These are phyloP conservation scores for Adelphocoris suturalis DNA, from an alignment of 2,888 invertebrate genomes.

Conservation along the genomic window DNA sequence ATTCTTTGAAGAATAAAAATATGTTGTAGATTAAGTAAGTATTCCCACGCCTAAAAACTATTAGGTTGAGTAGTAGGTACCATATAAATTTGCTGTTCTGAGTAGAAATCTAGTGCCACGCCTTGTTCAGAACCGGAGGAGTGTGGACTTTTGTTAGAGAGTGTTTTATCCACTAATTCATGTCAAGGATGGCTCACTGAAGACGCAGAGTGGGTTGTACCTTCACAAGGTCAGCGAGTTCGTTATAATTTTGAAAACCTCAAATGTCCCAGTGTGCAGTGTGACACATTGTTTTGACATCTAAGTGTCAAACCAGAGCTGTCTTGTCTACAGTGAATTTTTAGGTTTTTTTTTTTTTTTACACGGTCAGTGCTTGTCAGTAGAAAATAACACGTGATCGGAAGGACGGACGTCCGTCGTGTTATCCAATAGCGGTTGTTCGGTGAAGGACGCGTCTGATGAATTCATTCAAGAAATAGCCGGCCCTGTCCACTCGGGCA, in stretches of 20 bases:
- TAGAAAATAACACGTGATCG: slow-evolving; percentile 1
- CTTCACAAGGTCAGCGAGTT: slow-evolving; percentile 25
- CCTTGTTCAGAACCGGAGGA: neutral
- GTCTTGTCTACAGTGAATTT: neutral
- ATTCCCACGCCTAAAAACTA: no score
- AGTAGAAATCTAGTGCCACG: neutral
- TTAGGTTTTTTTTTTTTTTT: neutral
- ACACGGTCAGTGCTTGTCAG: neutral
- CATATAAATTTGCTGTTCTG: no score
- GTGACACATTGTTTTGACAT: no score
- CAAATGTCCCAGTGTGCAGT: neutral
- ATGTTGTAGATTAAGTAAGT: no score
- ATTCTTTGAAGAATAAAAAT: no score
- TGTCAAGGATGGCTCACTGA: slow-evolving; percentile 43
- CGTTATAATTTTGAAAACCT: neutral
- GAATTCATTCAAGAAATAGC: neutral
- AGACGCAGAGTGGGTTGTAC: slow-evolving; percentile 34
- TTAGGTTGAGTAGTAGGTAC: no score
- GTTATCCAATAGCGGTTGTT: neutral
- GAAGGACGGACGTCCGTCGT: slow-evolving; percentile 4
- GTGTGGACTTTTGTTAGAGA: slow-evolving; percentile 25
- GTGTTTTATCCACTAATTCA: slow-evolving; percentile 34
- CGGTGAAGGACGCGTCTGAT: neutral
- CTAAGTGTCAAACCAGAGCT: neutral
- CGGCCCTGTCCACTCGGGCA: no score